Evolutionary conservation across 2,113 vertebrate species (phyloP), one percentile per base, ranked within the genome.

Genomic region (Sturnus vulgaris): DNA sequence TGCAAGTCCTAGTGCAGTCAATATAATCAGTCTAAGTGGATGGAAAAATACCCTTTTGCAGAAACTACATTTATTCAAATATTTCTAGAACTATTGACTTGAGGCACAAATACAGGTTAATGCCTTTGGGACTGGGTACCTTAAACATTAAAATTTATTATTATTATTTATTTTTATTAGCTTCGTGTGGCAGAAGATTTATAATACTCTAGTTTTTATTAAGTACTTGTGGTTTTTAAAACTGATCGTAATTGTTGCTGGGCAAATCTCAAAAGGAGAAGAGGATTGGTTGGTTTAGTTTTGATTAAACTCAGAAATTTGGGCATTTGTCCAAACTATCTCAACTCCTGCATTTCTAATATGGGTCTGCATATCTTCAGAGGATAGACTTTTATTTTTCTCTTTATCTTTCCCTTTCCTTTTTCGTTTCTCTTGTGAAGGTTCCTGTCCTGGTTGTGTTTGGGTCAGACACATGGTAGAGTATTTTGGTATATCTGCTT

Each of bases 151-250:
- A 94, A 96, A 97, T 97, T 91, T 95, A 97, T 96, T 84, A 94
- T 97, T 96, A 96, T 93, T 96, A 96, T 95, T 95, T 95, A 94
- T 97, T 97, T 97, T 95, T 97, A 96, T 96, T 97, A 97, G 90
- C 53, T 94, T 96, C 23, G 69, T 72, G 72, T 95, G 93, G 88
- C 91, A 93, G 93, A 95, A 94, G 95, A 97, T 97, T 96, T 96
- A 96, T 97, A 95, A 88, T 96, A 93, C 93, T 96, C 92, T 80
- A 86, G 76, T 72, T 96, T 95, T 93, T 94, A 97, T 96, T 86
- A 88, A 95, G 92, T 94, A 87, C 82, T 95, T 96, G 95, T 95
- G 95, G 93, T 92, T 96, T 96, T 93, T 49, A 95, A 92, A 85
- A 91, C 76, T 91, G 93, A 96, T 90, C 0, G 12, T 94, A 96